Evolutionary conservation across 2,113 vertebrate genomes (phyloP), one percentile per base, ranked within the genome.

Genomic region (Hippocampus abdominalis): DNA sequence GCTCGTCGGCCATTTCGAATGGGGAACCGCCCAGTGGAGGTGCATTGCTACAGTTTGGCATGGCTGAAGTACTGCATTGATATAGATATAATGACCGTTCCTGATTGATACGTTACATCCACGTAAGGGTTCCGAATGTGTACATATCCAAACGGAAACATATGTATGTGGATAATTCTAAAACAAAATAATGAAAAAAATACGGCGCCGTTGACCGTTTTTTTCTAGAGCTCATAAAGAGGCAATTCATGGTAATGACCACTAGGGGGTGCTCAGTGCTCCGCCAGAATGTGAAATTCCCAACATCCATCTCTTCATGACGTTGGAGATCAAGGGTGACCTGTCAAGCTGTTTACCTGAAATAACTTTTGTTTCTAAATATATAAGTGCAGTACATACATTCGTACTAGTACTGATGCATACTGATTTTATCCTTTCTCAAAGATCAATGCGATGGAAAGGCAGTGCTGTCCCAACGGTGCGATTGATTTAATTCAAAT

Each of bases 21-120:
- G 13, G 63, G 63, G 63, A 64, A 27, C 63, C 63, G 63, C 63
- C 63, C 63, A 46, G 63, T 25, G 15, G 23, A 16, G 39, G n/a
- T 64, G 62, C 62, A 64, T 25, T 64, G 39, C 62, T 44, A 40
- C 40, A 64, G 15, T 63, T 40, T 40, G 21, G 39, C 39, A 60
- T 36, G 27, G 57, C 57, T 16, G 4, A 29, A 27, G 13, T 29
- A 15, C 25, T 27, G 54, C 54, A 57, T 57, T 57, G 54, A 57
- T 15, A 29, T 3, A 11, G 21, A n/a, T 21, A 21, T 60, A 6
- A 3, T 20, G 7, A 32, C 57, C 32, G 16, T 60, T 32, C 32
- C 32, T 18, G 25, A 59, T 29, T 29, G 25, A 59, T 25, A 18
- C 15, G 6, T 60, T 60, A 32, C 12, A 27, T 32, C 57, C 2